Conservation (phyloP, 2,797 vertebrate genomes). For the Chelonia mydas region DNA sequence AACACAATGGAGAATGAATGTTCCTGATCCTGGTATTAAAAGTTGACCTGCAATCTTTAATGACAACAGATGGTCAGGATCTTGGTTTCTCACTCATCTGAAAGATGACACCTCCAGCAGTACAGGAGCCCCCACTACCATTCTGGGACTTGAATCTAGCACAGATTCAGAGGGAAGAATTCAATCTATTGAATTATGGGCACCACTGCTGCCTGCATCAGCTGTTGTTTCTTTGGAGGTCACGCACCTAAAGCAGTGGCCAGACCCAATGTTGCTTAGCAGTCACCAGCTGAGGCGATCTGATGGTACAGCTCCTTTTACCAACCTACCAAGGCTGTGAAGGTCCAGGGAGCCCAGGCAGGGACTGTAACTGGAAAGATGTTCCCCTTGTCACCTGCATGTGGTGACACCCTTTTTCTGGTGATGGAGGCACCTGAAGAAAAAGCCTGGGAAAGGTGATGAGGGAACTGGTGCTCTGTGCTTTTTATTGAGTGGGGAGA, state of each 20-base stretch:
- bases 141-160: not conserved
- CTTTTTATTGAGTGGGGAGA: not conserved
- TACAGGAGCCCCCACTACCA: not conserved
- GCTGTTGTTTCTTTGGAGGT: not conserved
- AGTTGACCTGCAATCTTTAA: not conserved
- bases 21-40: not conserved
- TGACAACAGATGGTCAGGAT: accelerated
- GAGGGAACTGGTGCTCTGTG: not conserved
- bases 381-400: not conserved
- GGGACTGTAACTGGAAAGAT: not conserved
- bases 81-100: not conserved
- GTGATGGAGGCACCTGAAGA: not conserved
- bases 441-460: not conserved
- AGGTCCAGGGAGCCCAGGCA: not conserved
- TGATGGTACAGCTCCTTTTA: not conserved
- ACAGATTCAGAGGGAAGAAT: not conserved
- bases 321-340: not conserved
- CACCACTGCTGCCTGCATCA: not conserved
- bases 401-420: not conserved
- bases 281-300: accelerated
- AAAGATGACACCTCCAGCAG: not conserved
- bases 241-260: accelerated
- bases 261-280: not conserved
- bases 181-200: not conserved
- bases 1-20: not conserved